Percentiles rank a stretch among this genome's conserved stretches.
These are phyloP conservation scores for Sarcophaga bullata DNA, from an alignment of 1,140 invertebrate genomes.

Conservation along the genomic window DNA sequence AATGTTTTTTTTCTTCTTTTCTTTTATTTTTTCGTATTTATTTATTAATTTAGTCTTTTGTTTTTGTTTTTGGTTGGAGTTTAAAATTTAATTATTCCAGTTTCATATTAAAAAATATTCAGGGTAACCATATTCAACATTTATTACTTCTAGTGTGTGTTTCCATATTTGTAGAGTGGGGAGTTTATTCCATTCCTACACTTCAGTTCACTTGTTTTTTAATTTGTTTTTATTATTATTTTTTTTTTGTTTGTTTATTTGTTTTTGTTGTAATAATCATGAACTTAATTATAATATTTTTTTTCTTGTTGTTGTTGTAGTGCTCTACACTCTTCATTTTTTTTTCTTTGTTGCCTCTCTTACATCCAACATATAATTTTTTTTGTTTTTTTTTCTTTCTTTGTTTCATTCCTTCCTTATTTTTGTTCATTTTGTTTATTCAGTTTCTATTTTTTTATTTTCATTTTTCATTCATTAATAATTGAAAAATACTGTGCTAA, in stretches of 20 bases:
- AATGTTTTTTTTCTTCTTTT: too few species aligned
- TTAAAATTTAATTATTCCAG: slow-evolving; percentile 23
- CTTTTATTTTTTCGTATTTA: too few species aligned
- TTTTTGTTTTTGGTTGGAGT: background rate
- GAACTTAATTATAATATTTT: slow-evolving; percentile 20
- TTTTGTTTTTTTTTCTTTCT: too few species aligned
- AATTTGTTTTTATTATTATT: slow-evolving; percentile 20
- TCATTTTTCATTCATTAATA: background rate
- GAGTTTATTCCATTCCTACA: background rate
- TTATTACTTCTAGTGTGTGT: slow-evolving; percentile 10
- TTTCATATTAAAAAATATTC: background rate
- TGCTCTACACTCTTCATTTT: too few species aligned
- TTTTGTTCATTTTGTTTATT: too few species aligned
- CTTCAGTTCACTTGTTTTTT: background rate
- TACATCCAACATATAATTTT: too few species aligned
- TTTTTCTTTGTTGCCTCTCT: too few species aligned
- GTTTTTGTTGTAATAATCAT: slow-evolving; percentile 16
- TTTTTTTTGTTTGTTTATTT: slow-evolving; percentile 32
- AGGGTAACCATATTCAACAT: background rate
- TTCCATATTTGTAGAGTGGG: background rate
- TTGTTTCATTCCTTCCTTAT: too few species aligned
- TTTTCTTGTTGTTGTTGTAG: background rate
- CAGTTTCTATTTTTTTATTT: too few species aligned
- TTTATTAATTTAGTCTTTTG: too few species aligned
- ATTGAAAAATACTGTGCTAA: background rate